Base-by-base conservation (phyloP, 1,140 invertebrate genomes). In the Diprion similis region DNA sequence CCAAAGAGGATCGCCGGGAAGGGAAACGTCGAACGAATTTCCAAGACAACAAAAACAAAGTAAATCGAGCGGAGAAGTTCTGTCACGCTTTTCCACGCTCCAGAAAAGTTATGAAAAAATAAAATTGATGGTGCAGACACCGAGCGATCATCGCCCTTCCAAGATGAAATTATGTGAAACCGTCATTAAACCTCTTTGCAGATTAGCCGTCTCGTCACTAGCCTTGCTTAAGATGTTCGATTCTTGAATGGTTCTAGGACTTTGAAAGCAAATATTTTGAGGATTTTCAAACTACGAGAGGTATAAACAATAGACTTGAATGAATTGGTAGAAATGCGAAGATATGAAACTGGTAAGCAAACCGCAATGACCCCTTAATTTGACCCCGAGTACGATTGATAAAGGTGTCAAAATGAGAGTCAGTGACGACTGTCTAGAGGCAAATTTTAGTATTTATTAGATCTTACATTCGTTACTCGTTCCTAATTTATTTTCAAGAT, bases 361-460 rank as follows among this genome's bases (percentile, higher is more conserved):
- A 59, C n/a, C 51, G n/a, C 51, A 59, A 9, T 59, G 51, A 59
- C 51, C 51, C n/a, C 8, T 15, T 17, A 59, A 59, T 15, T 8
- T 15, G 51, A 59, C 51, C 51, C 9, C 9, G 7, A 17, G 0
- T 13, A 59, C 73, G 66, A 77, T 80, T 75, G 73, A 75, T 48
- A 46, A 17, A 46, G 24, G 73, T 24, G 74, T 77, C 73, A 71
- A 74, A 70, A 4, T 68, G 18, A 71, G 45, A 73, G 77, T 74
- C 76, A 74, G 71, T 73, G 71, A 71, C 74, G 75, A 81, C 78
- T 80, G 78, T 81, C 78, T 80, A 80, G 76, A 75, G 71, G 76
- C 71, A 6, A 37, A 78, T 80, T 80, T 78, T 80, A 77, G 77
- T 77, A 67, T 73, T 80, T 71, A 73, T 75, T 68, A 72, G 47